phyloP scores from a whole-genome alignment of 2,113 vertebrate species.

The Nyctibius bracteatus region DNA sequence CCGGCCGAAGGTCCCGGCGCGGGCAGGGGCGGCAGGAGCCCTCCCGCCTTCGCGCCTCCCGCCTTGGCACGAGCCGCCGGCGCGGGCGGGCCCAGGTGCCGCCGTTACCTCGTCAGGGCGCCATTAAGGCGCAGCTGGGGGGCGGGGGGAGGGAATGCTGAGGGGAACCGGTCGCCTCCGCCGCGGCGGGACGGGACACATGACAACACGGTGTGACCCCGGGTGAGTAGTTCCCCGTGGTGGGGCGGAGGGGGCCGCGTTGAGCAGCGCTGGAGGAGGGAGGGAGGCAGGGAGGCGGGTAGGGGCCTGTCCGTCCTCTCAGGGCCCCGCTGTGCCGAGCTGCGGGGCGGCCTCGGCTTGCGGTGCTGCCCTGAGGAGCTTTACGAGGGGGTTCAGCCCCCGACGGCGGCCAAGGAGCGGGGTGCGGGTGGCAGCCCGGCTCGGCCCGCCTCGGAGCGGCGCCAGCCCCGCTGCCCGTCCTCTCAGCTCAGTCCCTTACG shows the following conservation, averaged over 20 bases:
- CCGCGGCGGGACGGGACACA: fast-evolving
- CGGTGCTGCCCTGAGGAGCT: not conserved
- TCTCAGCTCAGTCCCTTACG: fast-evolving
- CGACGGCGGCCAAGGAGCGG: not conserved
- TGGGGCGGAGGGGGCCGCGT: not conserved
- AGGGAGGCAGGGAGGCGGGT: too few species aligned
- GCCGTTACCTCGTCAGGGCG: not conserved
- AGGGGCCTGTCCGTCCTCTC: too few species aligned
- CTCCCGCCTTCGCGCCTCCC: not conserved
- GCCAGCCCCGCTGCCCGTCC: not conserved
- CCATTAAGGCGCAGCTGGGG: not conserved
- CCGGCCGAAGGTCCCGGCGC: not conserved
- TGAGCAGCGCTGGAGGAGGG: too few species aligned
- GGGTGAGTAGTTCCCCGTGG: not conserved
- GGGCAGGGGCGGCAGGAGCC: too few species aligned
- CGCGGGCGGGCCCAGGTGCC: not conserved
- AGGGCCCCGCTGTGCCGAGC: not conserved
- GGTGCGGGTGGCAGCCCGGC: too few species aligned
- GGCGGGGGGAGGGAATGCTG: not conserved
- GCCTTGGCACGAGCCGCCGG: not conserved
- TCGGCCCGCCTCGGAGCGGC: too few species aligned
- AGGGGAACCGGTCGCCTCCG: fast-evolving
- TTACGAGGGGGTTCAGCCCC: fast-evolving
- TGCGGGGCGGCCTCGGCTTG: too few species aligned
- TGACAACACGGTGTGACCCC: fast-evolving